Conservation (phyloP, 2,113 vertebrate species). For the Eurystomus gularis region DNA sequence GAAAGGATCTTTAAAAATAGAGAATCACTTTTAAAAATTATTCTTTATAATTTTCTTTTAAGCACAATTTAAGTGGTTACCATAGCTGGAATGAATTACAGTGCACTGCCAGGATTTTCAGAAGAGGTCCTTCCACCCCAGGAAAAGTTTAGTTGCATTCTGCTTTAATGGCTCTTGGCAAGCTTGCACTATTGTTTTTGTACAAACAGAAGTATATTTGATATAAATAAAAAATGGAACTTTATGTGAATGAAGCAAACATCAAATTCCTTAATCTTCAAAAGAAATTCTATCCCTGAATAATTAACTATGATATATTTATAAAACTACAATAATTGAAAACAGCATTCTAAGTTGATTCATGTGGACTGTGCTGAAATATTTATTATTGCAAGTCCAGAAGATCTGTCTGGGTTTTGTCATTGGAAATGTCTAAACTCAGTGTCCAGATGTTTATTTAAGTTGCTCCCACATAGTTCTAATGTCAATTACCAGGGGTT, state of each 20-base stretch:
- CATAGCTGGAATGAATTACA: background rate
- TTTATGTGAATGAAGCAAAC: conserved; percentile 77
- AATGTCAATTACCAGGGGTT: conserved; percentile 91
- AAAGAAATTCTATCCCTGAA: conserved; percentile 86
- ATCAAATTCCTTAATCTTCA: conserved; percentile 83
- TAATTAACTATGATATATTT: conserved; percentile 92
- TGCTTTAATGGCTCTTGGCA: conserved; percentile 76
- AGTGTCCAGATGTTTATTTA: conserved; percentile 87
- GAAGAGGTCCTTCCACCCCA: conserved; percentile 47
- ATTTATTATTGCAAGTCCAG: conserved; percentile 94
- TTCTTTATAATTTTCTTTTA: background rate
- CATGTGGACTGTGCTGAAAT: conserved; percentile 84
- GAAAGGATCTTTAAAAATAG: background rate
- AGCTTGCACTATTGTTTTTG: conserved; percentile 74
- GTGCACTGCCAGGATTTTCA: conserved; percentile 18
- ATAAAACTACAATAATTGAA: conserved; percentile 94
- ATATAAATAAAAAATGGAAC: conserved; percentile 79
- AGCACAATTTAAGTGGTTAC: background rate
- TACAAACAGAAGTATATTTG: conserved; percentile 77
- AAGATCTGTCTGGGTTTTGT: conserved; percentile 89
- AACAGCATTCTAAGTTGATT: conserved; percentile 90
- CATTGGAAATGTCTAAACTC: conserved; percentile 88
- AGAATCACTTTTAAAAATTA: background rate
- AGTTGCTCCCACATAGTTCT: conserved; percentile 85
- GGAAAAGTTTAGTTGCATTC: conserved; percentile 64